Evolutionary conservation across 2,888 invertebrate species (phyloP).

Genomic region (Branchipolynoe longqiensis): DNA sequence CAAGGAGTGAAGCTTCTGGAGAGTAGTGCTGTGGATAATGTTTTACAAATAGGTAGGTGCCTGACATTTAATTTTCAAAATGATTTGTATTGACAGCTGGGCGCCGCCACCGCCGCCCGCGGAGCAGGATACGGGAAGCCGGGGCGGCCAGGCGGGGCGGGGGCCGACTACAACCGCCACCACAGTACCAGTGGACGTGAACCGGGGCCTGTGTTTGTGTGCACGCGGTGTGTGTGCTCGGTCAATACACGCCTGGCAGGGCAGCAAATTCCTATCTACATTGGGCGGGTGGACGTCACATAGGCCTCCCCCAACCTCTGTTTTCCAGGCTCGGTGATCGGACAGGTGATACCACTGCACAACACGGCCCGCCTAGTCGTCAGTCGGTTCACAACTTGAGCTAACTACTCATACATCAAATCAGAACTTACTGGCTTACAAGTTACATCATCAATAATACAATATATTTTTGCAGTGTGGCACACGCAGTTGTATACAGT

Average conservation of each 20-base stretch:
- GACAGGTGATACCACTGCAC: conserved; percentile 5
- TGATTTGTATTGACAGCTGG: conserved; percentile 10
- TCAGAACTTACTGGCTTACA: neutral
- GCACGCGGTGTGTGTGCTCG: conserved; percentile 13
- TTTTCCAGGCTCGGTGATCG: neutral
- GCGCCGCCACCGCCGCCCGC: no score
- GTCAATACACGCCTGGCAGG: conserved; percentile 31
- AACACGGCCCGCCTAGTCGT: neutral
- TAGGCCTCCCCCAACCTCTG: neutral
- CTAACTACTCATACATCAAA: neutral
- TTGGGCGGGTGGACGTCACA: neutral
- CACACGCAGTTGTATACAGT: no score
- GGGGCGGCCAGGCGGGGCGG: no score
- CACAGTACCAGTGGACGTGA: no score
- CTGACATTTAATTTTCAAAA: neutral
- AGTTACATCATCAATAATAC: neutral
- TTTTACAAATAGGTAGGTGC: conserved; percentile 92
- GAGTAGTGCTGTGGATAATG: conserved; percentile 91
- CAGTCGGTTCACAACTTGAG: neutral
- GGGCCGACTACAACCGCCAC: no score
- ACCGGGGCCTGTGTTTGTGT: neutral
- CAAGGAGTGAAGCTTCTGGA: conserved; percentile 92
- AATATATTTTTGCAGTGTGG: no score
- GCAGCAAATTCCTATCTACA: conserved; percentile 2
- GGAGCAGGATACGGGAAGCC: neutral